Base-by-base conservation (phyloP, 2,888 invertebrate species). In the Trachelus troglodyta region DNA sequence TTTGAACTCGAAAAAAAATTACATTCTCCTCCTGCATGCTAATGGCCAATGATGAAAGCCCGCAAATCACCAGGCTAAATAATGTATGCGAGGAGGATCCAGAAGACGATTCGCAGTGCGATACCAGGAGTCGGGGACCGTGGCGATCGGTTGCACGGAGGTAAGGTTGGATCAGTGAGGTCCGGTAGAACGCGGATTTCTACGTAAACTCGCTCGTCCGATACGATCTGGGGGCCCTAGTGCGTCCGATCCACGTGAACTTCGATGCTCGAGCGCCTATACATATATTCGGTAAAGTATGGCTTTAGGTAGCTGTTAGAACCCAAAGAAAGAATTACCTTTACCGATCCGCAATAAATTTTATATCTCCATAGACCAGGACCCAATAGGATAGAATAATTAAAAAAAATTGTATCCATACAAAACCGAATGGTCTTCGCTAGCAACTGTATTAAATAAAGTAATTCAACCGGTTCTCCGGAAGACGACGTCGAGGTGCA, bases 91-190 rank as follows among this genome's bases (percentile, higher is more conserved):
- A 85, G 85, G 81, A 87, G 87, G 88, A 88, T 89, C 86, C 89
- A 86, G 87, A 78, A 80, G 87, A 87, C 88, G 90, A 90, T 90
- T 90, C 88, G 86, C 85, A 87, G 90, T 88, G 90, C 90, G 90
- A 90, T 90, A 90, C 89, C 90, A 87, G 88, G 83, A 86, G 86
- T 86, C 85, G 80, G 74, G 79, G 79, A 85, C 80, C 40, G 40
- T 40, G 40, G 40, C 56, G 71, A 33, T 34, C 33, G 33, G 71
- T 33, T 71, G 71, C 71, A 71, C 31, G 31, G 33, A 71, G 71
- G 71, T 71, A 33, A 34, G 71, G 71, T 31, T 71, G 31, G 71
- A 31, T 31, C 71, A 31, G 71, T 31, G 71, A 23, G 71, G 34
- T 31, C 71, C 79, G 77, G 79, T 79, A 83, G 84, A 85, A 88